A percentile compares a stretch with the other conserved stretches of the same genome.
Evolutionary conservation across 2,888 invertebrate species (phyloP).

Genomic region (Mesochorus sp.): DNA sequence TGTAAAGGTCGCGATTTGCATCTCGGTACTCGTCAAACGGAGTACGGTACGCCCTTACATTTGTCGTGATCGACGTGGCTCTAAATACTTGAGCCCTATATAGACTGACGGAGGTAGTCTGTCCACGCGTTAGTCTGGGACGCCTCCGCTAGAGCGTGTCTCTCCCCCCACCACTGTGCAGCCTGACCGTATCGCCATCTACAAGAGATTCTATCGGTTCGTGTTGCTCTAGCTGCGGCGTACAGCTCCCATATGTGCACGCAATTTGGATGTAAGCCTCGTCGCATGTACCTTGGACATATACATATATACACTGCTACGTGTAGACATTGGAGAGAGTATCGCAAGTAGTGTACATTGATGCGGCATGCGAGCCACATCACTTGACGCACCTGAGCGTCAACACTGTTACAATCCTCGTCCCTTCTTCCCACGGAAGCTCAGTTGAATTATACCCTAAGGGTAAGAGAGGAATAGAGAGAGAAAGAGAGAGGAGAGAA

Average conservation of each 20-base stretch:
- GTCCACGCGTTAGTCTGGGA: slow-evolving; percentile 8
- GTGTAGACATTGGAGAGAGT: slow-evolving; percentile 16
- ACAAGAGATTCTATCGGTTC: neutral
- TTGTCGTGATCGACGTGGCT: neutral
- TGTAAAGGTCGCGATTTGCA: neutral
- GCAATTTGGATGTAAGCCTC: slow-evolving; percentile 42
- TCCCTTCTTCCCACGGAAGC: neutral
- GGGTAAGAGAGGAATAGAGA: too few relatives aligned
- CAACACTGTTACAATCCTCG: slow-evolving; percentile 23
- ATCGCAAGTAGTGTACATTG: slow-evolving; percentile 7
- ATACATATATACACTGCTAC: neutral
- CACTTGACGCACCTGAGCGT: slow-evolving; percentile 38
- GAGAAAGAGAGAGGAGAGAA: neutral
- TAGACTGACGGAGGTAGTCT: too few relatives aligned
- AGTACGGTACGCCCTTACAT: neutral
- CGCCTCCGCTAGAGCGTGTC: slow-evolving; percentile 36
- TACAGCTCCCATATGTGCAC: slow-evolving; percentile 26
- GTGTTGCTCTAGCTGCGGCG: slow-evolving; percentile 17
- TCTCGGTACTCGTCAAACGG: neutral
- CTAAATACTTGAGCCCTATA: neutral
- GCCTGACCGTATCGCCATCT: slow-evolving; percentile 43
- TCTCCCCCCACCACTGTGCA: slow-evolving; percentile 46
- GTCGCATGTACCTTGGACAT: slow-evolving; percentile 22
- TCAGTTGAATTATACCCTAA: neutral
- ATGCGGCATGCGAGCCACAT: slow-evolving; percentile 41